phyloP scores from a whole-genome alignment of 1,140 invertebrate species.

The Telenomus remus region DNA sequence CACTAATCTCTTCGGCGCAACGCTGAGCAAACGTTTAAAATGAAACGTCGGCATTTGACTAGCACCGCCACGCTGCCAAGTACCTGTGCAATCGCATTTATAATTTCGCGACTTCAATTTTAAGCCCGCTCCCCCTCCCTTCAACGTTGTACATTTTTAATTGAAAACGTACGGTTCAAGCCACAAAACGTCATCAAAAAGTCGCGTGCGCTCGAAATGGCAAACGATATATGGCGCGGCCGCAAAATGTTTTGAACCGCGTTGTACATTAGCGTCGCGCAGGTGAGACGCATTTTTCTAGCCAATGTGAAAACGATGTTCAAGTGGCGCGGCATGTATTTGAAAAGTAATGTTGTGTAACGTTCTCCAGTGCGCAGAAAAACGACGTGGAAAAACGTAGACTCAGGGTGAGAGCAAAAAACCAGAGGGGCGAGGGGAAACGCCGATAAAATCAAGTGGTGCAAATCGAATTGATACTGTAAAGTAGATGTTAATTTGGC shows the following conservation, averaged over 20 bases:
- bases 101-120: conserved; percentile 60
- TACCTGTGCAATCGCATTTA: conserved; percentile 54
- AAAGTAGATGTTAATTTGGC: no score
- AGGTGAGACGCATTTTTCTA: no score
- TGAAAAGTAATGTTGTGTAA: conserved; percentile 8
- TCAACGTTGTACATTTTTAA: conserved; percentile 9
- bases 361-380: not conserved
- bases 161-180: not conserved
- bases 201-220: no score
- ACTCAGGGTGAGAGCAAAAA: not conserved
- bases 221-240: no score
- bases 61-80: no score
- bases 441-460: no score
- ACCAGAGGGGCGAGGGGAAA: no score
- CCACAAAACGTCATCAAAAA: no score
- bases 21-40: conserved; percentile 51
- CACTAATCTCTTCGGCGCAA: conserved; percentile 33
- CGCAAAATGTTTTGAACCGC: no score
- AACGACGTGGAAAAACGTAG: not conserved
- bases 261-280: no score
- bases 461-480: no score
- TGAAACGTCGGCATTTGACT: conserved; percentile 38
- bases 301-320: conserved; percentile 24
- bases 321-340: conserved; percentile 3
- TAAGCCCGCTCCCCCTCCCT: no score